Percentiles rank a stretch among this genome's conserved stretches.
phyloP scores from a whole-genome alignment of 2,888 invertebrate species.

The Melinaea marsaeus region DNA sequence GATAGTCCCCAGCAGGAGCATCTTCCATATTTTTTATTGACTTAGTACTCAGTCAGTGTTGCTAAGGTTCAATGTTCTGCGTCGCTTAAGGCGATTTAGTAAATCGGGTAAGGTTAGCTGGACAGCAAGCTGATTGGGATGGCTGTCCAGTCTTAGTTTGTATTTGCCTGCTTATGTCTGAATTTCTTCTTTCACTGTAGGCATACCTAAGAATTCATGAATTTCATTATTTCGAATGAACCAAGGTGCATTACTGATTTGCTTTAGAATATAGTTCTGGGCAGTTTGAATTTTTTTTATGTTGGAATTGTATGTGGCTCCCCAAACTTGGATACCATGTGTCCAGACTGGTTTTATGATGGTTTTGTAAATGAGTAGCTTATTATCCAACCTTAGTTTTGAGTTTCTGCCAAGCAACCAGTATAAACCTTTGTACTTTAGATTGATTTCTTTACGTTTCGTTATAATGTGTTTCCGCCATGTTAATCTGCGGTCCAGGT shows the following conservation, averaged over 20 bases:
- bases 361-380: conserved; percentile 18
- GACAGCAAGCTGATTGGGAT: not conserved
- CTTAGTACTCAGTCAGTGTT: too few species aligned
- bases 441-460: conserved; percentile 5
- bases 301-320: conserved; percentile 2
- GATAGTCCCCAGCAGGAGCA: conserved; percentile 16
- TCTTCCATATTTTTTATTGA: too few species aligned
- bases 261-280: not conserved
- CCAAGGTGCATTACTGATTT: not conserved
- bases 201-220: conserved; percentile 1
- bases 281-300: not conserved
- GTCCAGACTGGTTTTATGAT: conserved; percentile 11
- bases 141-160: not conserved
- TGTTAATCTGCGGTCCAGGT: not conserved
- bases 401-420: conserved; percentile 24
- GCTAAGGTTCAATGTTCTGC: too few species aligned
- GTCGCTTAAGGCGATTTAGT: too few species aligned
- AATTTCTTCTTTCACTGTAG: not conserved
- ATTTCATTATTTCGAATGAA: not conserved
- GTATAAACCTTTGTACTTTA: conserved; percentile 19
- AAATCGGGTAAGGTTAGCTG: not conserved
- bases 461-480: not conserved
- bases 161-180: not conserved
- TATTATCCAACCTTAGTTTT: conserved; percentile 18
- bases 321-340: conserved; percentile 16